A percentile compares a stretch with the other conserved stretches of the same genome.
phyloP scores from a whole-genome alignment of 2,888 invertebrate species.

The Odontocerum albicorne region DNA sequence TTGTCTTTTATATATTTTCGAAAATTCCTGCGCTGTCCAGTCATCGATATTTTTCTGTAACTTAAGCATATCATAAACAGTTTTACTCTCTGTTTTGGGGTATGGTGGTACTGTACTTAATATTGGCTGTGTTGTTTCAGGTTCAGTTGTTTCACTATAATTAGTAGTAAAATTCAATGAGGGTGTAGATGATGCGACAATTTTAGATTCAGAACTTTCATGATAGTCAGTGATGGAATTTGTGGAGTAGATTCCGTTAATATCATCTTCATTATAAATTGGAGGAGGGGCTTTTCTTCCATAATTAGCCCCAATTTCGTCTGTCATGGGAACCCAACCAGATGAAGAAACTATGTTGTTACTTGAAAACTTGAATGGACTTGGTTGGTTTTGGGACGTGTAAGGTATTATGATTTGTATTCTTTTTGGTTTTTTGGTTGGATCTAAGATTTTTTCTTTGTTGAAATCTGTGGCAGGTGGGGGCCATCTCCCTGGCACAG shows the following conservation, averaged over 20 bases:
- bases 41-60: conserved; percentile 82
- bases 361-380: conserved; percentile 51
- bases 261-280: conserved; percentile 43
- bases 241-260: conserved; percentile 43
- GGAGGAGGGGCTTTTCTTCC: conserved; percentile 54
- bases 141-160: conserved; percentile 39
- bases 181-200: conserved; percentile 46
- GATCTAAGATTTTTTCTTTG: conserved; percentile 4
- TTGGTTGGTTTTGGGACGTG: conserved; percentile 62
- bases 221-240: conserved; percentile 50
- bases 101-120: conserved; percentile 26
- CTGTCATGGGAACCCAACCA: conserved; percentile 42
- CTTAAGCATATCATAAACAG: conserved; percentile 70
- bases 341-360: conserved; percentile 44
- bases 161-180: conserved; percentile 40
- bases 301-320: conserved; percentile 47
- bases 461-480: conserved; percentile 21
- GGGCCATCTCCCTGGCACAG: conserved; percentile 33
- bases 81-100: conserved; percentile 43
- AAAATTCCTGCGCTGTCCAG: conserved; percentile 79
- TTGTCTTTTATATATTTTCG: conserved; percentile 53
- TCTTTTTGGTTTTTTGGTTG: conserved; percentile 60
- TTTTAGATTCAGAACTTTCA: conserved; percentile 54
- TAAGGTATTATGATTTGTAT: conserved; percentile 84
- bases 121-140: background rate